These are phyloP conservation scores for Aphelinus certus DNA, from an alignment of 1,140 invertebrate species.

Conservation along the genomic window DNA sequence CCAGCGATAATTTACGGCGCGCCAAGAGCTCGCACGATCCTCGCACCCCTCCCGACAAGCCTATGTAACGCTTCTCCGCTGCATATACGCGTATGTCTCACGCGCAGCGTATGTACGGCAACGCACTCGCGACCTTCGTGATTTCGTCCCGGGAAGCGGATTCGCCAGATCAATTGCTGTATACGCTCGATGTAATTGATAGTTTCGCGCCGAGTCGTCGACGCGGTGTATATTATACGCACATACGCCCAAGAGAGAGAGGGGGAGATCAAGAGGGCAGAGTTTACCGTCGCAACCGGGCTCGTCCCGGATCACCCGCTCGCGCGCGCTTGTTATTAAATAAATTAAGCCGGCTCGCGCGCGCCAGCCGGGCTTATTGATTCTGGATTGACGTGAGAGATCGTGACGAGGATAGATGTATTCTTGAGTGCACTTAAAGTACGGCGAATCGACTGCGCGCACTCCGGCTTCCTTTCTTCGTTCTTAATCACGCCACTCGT, in stretches of 20 bases:
- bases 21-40: conserved; percentile 36
- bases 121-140: conserved; percentile 1
- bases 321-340: conserved; percentile 25
- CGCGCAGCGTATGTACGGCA: background rate
- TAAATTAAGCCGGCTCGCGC: conserved; percentile 14
- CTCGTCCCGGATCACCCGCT: no score
- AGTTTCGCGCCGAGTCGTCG: conserved; percentile 22
- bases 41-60: no score
- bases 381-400: conserved; percentile 23
- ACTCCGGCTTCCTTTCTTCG: no score
- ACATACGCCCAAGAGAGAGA: background rate
- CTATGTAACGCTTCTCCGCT: background rate
- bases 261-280: background rate
- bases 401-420: conserved; percentile 25
- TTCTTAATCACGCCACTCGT: no score
- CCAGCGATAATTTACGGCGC: conserved; percentile 57
- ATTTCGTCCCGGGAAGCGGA: conserved; percentile 13
- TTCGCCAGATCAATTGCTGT: background rate
- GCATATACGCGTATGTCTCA: background rate
- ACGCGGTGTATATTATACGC: background rate
- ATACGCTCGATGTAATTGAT: conserved; percentile 12
- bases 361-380: conserved; percentile 13
- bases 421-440: conserved; percentile 17
- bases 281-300: background rate
- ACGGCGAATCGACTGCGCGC: background rate